These are phyloP conservation scores for Drosophila tani DNA, from an alignment of 1,140 invertebrate genomes.

Conservation along the genomic window DNA sequence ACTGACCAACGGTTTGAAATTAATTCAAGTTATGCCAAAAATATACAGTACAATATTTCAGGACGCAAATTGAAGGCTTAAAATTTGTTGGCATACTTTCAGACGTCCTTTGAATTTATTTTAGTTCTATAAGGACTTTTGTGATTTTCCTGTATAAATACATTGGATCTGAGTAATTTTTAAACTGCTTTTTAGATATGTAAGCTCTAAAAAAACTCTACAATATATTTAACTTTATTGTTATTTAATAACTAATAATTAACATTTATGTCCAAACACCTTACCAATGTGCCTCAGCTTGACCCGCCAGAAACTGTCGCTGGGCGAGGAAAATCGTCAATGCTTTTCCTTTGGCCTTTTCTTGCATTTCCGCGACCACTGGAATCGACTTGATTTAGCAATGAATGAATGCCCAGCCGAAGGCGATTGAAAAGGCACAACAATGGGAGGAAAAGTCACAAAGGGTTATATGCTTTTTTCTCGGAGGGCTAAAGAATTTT, in stretches of 20 bases:
- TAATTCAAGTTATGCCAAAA: too few relatives aligned
- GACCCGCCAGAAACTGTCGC: slow-evolving; percentile 8
- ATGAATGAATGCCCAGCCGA: slow-evolving; percentile 26
- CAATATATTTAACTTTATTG: not conserved
- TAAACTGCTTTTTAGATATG: too few relatives aligned
- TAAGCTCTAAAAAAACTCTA: too few relatives aligned
- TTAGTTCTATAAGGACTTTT: not conserved
- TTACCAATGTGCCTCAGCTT: slow-evolving; percentile 4
- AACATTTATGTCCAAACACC: too few relatives aligned
- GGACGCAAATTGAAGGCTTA: too few relatives aligned
- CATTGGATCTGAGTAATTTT: too few relatives aligned
- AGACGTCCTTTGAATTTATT: not conserved
- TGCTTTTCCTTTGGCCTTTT: slow-evolving; percentile 18
- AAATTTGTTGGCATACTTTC: too few relatives aligned
- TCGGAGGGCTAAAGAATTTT: not conserved
- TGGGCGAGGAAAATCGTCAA: slow-evolving; percentile 6
- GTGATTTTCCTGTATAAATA: too few relatives aligned
- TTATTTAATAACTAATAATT: not conserved
- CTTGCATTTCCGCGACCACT: slow-evolving; percentile 17
- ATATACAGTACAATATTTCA: too few relatives aligned
- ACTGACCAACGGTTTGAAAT: too few relatives aligned
- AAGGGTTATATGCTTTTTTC: not conserved
- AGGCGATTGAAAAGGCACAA: slow-evolving; percentile 13
- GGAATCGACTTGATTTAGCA: slow-evolving; percentile 44
- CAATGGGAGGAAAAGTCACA: slow-evolving; percentile 2